These are phyloP conservation scores for mouse (Mus musculus) DNA, from an alignment of 2,113 vertebrate species.

Conservation along the genomic window GRCm39 chrX:59424001-59424500, in stretches of 20 bases:
- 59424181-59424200: slow-evolving; percentile 16
- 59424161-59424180: slow-evolving; percentile 6
- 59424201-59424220: slow-evolving; percentile 13
- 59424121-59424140: slow-evolving; percentile 5
- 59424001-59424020: slow-evolving; percentile 63
- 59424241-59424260: neutral
- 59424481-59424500: neutral
- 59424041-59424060: slow-evolving; percentile 34
- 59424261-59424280: slow-evolving; percentile 45
- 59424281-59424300: slow-evolving; percentile 23
- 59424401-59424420: neutral
- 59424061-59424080: neutral
- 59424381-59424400: slow-evolving; percentile 32
- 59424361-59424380: slow-evolving; percentile 25
- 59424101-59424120: slow-evolving; percentile 21
- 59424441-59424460: neutral
- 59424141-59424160: neutral
- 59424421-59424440: neutral
- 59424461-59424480: neutral
- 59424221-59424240: neutral
- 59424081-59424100: slow-evolving; percentile 52
- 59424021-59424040: slow-evolving; percentile 50
- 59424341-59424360: neutral
- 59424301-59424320: neutral
- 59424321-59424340: neutral